phyloP scores from a whole-genome alignment of 2,888 invertebrate genomes.

The Tenthredo mesomela region DNA sequence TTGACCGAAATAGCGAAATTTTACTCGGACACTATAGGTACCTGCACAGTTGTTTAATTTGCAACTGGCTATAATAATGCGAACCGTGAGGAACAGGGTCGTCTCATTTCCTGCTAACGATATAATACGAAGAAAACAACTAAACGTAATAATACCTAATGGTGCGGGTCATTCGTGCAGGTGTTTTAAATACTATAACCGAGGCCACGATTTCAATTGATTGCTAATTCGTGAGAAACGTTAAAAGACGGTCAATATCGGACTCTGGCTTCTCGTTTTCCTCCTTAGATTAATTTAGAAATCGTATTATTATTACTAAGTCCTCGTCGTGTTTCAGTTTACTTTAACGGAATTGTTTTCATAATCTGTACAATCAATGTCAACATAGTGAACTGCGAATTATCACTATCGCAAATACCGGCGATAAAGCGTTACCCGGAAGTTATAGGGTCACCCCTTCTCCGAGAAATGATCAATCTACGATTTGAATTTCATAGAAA shows the following conservation, averaged over 20 bases:
- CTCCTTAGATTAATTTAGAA: neutral
- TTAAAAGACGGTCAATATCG: neutral
- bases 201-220: slow-evolving; percentile 30
- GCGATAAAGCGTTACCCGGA: neutral
- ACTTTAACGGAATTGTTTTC: neutral
- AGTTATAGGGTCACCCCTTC: neutral
- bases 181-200: slow-evolving; percentile 30
- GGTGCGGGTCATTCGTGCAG: slow-evolving; percentile 20
- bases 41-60: slow-evolving; percentile 5
- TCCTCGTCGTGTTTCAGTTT: neutral
- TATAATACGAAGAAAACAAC: slow-evolving; percentile 9
- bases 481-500: neutral
- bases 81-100: slow-evolving; percentile 17
- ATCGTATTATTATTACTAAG: neutral
- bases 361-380: neutral
- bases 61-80: neutral
- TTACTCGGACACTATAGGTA: neutral
- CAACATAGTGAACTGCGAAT: neutral
- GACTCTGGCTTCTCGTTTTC: neutral
- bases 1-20: slow-evolving; percentile 45
- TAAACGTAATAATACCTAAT: neutral
- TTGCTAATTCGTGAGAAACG: slow-evolving; percentile 47
- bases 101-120: slow-evolving; percentile 37
- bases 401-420: neutral
- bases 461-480: neutral